These are phyloP conservation scores for Drosophila vallismaia DNA, from an alignment of 2,888 invertebrate species.

Conservation along the genomic window DNA sequence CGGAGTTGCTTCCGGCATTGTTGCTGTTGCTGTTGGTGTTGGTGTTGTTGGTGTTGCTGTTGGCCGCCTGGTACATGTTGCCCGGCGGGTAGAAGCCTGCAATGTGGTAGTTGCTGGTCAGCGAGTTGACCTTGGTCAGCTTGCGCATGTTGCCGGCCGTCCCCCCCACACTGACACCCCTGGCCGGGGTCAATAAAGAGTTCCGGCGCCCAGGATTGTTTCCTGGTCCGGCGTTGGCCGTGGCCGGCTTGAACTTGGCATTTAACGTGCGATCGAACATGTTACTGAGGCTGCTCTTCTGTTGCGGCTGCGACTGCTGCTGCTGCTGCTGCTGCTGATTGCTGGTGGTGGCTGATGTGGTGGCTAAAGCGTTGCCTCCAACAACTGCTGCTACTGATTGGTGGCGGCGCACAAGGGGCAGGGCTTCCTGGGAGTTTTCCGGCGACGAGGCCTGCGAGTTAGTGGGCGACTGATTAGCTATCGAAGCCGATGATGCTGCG, in stretches of 20 bases:
- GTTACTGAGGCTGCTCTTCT: conserved; percentile 53
- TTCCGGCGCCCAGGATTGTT: conserved; percentile 70
- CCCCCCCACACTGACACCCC: conserved; percentile 53
- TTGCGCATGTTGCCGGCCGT: conserved; percentile 68
- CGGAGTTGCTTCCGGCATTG: conserved; percentile 64
- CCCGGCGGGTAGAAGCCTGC: conserved; percentile 49
- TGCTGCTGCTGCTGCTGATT: conserved; percentile 37
- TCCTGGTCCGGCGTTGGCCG: conserved; percentile 49
- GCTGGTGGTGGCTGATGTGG: conserved; percentile 25
- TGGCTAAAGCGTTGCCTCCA: conserved; percentile 21
- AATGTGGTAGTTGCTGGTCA: conserved; percentile 68
- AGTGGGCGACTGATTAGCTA: conserved; percentile 52
- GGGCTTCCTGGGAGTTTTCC: conserved; percentile 77
- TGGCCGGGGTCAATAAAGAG: conserved; percentile 74
- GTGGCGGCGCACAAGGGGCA: conserved; percentile 33
- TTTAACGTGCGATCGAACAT: conserved; percentile 81
- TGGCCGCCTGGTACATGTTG: conserved; percentile 42
- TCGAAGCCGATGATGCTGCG: conserved; percentile 9
- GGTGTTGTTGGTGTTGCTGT: conserved; percentile 17
- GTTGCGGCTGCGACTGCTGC: conserved; percentile 28
- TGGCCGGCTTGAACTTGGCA: conserved; percentile 73
- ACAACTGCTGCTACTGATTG: conserved; percentile 42
- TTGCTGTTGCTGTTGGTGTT: conserved; percentile 46
- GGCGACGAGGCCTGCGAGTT: conserved; percentile 79
- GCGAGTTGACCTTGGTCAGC: conserved; percentile 77